A percentile compares a stretch with the other conserved stretches of the same genome.
phyloP scores from a whole-genome alignment of 2,888 invertebrate genomes.

The Drosophila kokeensis region DNA sequence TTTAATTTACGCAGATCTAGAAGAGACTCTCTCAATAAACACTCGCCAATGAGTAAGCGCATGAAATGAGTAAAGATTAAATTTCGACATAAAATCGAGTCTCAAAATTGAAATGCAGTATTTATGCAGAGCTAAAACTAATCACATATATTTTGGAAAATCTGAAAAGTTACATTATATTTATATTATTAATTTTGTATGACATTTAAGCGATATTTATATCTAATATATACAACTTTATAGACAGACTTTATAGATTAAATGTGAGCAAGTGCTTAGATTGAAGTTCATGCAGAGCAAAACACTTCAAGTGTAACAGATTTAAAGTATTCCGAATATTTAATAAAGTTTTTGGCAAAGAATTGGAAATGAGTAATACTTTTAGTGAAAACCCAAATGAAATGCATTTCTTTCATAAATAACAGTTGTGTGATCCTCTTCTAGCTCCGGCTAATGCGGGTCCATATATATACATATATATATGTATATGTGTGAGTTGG shows the following conservation, averaged over 20 bases:
- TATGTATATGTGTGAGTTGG: not conserved
- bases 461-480: not conserved
- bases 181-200: no score
- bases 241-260: not conserved
- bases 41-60: not conserved
- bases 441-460: conserved; percentile 12
- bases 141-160: not conserved
- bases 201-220: no score
- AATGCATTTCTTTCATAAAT: conserved; percentile 28
- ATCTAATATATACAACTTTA: no score
- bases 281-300: not conserved
- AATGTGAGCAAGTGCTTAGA: not conserved
- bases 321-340: not conserved
- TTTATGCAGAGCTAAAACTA: not conserved
- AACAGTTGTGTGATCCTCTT: conserved; percentile 50
- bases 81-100: rapidly evolving
- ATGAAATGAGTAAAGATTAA: not conserved
- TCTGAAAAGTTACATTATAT: not conserved
- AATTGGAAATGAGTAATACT: not conserved
- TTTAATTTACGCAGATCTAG: not conserved
- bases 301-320: not conserved
- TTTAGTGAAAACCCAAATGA: not conserved
- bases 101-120: not conserved
- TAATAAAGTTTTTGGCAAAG: not conserved
- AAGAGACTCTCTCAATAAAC: not conserved